Evolutionary conservation across 2,888 invertebrate genomes (phyloP), one percentile per base, ranked within the genome.

Genomic region (Rosalia funebris): DNA sequence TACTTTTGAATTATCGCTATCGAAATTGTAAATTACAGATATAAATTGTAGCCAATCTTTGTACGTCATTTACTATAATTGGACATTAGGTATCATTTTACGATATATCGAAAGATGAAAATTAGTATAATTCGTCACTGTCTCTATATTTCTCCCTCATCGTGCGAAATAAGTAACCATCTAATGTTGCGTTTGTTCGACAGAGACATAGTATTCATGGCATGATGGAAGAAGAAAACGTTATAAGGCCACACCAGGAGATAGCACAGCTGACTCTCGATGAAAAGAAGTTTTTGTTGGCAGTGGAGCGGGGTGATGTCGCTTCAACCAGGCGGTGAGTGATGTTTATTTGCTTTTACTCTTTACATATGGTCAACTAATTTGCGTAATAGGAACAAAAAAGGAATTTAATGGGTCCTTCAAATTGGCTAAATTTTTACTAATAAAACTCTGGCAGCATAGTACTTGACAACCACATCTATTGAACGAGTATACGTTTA

Each of bases 261-360:
- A 92, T 92, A 86, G 90, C 89, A 52, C 91, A 89, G 81, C 85
- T 92, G 71, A 88, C 91, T 39, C 83, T 92, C 74, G 92, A 93
- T 73, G 97, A 98, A 85, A 96, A 96, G 85, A 95, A 95, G 84
- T 98, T 91, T 83, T 88, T 98, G 59, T 84, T 98, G 75, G 95
- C 96, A 5, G 96, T 96, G 72, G 98, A 98, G 83, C 87, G 98
- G 20, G 98, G 98, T 20, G 98, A 98, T 83, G 94, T 98, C 75
- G 96, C 96, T 55, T 92, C 94, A 57, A 95, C 96, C 15, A 85
- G 94, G 79, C 87, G 89, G 91, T 90, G 79, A 84, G 80, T 71
- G 32, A 10, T 17, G 2, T 12, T 16, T 20, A 25, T 15, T 41
- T 5, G 12, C 36, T 12, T 7, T 16, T 31, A 17, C 11, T 19